Base-by-base conservation (phyloP, 2,888 invertebrate species). In the Oligia latruncula region DNA sequence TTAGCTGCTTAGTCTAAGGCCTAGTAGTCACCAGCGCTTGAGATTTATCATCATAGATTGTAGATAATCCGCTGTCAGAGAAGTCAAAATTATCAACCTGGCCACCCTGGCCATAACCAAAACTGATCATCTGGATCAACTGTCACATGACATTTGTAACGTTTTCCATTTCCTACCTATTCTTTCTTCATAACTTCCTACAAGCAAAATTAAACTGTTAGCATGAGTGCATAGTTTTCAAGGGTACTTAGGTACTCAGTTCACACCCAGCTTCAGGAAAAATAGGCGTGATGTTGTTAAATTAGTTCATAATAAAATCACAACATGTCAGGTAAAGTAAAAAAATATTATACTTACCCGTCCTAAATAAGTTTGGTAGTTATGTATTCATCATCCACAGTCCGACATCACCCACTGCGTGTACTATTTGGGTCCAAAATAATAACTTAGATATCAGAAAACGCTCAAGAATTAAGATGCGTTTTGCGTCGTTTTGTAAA, bases 161-260 rank as follows among this genome's bases (percentile, higher is more conserved):
- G 58, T 77, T 66, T 55, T 55, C 52, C 52, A 20, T 20, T 49
- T 29, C 20, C 15, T 15, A 40, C 11, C 46, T 40, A 49, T 49
- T 60, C 17, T 20, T 29, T 9, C 5, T 55, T 8, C 20, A 46
- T 46, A 46, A 46, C 55, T 55, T 55, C 52, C 52, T 17, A 52
- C 17, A 52, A 52, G 20, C 55, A 20, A 60, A 73, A 66, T 29
- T 40, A 20, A 60, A 35, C 58, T 80, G 0, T 0, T 4, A 71
- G 0, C 3, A 80, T 80, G 80, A 43, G 4, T 60, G 15, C 60
- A 74, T 81, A 62, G 5, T 46, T 81, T 81, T 35, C 8, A 80
- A 66, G 2, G 0, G 15, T 58, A 13, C 20, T 0, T 55, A 43
- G 43, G 43, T 43, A 43, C 43, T 9, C 43, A 35, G 9, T 58